Evolutionary conservation across 1,140 invertebrate genomes (phyloP).

Genomic region (Apis florea): DNA sequence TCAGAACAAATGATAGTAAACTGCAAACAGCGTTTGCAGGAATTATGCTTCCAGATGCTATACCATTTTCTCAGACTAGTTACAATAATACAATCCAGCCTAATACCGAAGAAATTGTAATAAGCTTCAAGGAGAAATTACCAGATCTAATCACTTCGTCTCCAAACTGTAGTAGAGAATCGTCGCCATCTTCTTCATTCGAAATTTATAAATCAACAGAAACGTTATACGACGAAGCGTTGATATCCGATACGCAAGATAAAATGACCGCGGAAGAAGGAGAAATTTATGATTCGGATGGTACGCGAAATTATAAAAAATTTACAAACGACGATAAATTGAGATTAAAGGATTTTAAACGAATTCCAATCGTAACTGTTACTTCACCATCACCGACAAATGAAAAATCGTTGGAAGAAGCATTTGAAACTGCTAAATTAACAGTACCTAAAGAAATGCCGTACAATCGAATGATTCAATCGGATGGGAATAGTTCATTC

Average conservation of each 20-base stretch:
- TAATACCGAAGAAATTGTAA: constrained; percentile 36
- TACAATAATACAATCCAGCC: constrained; percentile 30
- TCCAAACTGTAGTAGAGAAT: constrained; percentile 61
- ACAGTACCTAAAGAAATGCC: constrained; percentile 53
- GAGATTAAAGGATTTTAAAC: constrained; percentile 15
- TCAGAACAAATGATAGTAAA: constrained; percentile 10
- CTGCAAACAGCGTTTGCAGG: constrained; percentile 48
- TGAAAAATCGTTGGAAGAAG: constrained; percentile 56
- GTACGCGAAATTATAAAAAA: neutral
- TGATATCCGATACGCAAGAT: neutral
- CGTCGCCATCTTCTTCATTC: constrained; percentile 49
- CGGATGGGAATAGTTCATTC: constrained; percentile 60
- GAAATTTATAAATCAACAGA: constrained; percentile 48
- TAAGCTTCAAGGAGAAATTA: constrained; percentile 60
- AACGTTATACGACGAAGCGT: constrained; percentile 26
- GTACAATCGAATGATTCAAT: neutral
- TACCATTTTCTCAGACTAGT: constrained; percentile 44
- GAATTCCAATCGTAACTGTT: constrained; percentile 61
- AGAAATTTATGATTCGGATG: constrained; percentile 3
- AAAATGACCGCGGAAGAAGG: neutral
- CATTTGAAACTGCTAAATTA: constrained; percentile 49
- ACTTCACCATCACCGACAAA: constrained; percentile 72
- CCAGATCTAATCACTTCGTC: constrained; percentile 74
- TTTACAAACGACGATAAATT: neutral
- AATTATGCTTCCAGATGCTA: constrained; percentile 65